phyloP scores from a whole-genome alignment of 2,797 vertebrate species.

The Molossus molossus region DNA sequence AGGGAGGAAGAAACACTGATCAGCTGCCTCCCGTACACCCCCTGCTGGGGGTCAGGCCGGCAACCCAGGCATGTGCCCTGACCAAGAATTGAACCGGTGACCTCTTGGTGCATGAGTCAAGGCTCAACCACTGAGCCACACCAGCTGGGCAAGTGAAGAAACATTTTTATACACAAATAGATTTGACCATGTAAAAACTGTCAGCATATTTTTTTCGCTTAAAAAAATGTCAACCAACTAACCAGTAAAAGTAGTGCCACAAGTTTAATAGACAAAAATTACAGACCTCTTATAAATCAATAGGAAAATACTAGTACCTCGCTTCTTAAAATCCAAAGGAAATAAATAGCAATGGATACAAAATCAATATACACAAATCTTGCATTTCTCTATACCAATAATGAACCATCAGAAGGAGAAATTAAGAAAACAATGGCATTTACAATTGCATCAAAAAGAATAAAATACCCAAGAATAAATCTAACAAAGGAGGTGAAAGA shows the following conservation, averaged over 20 bases:
- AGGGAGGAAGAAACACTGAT: no score
- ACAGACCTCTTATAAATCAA: neutral
- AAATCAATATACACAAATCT: neutral
- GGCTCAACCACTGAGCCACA: no score
- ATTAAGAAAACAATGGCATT: neutral
- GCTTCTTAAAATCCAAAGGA: slow-evolving; percentile 53
- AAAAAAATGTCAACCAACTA: neutral
- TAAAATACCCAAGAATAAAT: no score
- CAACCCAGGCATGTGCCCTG: no score
- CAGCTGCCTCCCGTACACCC: no score
- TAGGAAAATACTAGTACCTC: neutral
- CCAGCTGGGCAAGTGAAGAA: no score
- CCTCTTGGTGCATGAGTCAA: no score
- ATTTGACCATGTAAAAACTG: neutral
- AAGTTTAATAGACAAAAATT: slow-evolving; percentile 27
- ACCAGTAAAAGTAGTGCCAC: slow-evolving; percentile 2
- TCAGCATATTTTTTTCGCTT: neutral
- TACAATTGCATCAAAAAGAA: neutral
- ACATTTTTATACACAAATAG: neutral
- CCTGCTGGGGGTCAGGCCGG: no score
- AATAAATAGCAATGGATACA: slow-evolving; percentile 19
- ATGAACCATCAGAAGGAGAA: neutral
- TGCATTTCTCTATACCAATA: neutral
- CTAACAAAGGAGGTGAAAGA: no score
- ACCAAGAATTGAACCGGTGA: no score